These are phyloP conservation scores for Carcharodon carcharias DNA, from an alignment of 2,797 vertebrate species.

Conservation along the genomic window DNA sequence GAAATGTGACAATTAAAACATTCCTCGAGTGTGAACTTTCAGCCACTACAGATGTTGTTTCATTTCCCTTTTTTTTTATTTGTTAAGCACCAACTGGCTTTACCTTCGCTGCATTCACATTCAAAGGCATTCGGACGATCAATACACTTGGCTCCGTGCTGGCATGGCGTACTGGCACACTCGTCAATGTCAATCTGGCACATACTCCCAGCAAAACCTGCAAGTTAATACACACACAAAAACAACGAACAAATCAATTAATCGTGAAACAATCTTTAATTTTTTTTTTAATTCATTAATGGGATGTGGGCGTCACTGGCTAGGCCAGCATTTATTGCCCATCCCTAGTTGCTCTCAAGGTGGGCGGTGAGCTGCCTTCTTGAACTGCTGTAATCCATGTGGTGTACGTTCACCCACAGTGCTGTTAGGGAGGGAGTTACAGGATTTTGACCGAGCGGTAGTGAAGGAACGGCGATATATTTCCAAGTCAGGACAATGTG, in stretches of 20 bases:
- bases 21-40: neutral
- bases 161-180: constrained; percentile 71
- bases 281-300: neutral
- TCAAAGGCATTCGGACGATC: constrained; percentile 70
- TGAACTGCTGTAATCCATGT: too few relatives aligned
- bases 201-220: constrained; percentile 69
- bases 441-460: too few relatives aligned
- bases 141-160: constrained; percentile 69
- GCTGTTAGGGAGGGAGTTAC: too few relatives aligned
- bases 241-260: neutral
- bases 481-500: too few relatives aligned
- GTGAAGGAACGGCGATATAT: too few relatives aligned
- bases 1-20: neutral
- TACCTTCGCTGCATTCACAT: constrained; percentile 75
- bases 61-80: neutral
- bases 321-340: neutral
- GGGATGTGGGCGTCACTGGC: too few relatives aligned
- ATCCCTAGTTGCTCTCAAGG: neutral
- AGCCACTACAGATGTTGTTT: neutral
- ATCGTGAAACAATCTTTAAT: neutral
- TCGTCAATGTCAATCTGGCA: constrained; percentile 71
- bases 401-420: too few relatives aligned
- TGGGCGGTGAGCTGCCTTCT: too few relatives aligned
- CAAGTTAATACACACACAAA: neutral
- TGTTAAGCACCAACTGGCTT: neutral